Evolutionary conservation across 2,888 invertebrate species (phyloP).

Genomic region (Drosophila putrida): DNA sequence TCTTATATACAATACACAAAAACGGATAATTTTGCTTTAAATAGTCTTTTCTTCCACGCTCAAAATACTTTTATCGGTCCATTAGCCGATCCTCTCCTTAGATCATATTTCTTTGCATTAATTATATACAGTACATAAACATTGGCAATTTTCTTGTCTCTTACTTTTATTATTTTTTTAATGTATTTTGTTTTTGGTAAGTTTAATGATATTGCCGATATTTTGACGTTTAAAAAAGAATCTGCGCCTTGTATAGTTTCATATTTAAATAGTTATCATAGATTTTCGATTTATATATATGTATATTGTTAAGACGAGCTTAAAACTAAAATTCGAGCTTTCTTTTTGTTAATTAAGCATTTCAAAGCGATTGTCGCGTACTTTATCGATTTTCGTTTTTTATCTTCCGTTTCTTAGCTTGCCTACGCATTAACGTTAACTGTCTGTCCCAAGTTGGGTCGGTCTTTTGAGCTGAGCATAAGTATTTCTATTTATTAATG

Average conservation of each 20-base stretch:
- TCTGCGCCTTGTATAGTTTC: conserved; percentile 69
- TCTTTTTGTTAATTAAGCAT: conserved; percentile 63
- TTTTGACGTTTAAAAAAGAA: conserved; percentile 39
- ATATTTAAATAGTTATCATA: conserved; percentile 66
- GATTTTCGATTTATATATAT: conserved; percentile 31
- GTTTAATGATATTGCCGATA: conserved; percentile 55
- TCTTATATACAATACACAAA: conserved; percentile 79
- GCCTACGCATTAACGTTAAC: conserved; percentile 75
- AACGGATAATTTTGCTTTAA: conserved; percentile 74
- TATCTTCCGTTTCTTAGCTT: conserved; percentile 58
- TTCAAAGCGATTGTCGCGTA: conserved; percentile 80
- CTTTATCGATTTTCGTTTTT: conserved; percentile 51
- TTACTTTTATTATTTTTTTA: conserved; percentile 7
- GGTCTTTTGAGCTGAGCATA: conserved; percentile 75
- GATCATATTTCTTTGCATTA: conserved; percentile 67
- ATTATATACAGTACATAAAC: conserved; percentile 71
- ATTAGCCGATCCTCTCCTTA: conserved; percentile 47
- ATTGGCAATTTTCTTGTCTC: conserved; percentile 58
- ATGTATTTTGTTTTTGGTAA: conserved; percentile 51
- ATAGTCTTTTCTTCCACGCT: conserved; percentile 72
- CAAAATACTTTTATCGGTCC: conserved; percentile 60
- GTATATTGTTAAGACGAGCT: conserved; percentile 43
- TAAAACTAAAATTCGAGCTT: conserved; percentile 60
- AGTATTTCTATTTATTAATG: conserved; percentile 40
- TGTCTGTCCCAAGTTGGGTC: conserved; percentile 39